A percentile compares a stretch with the other conserved stretches of the same genome.
Evolutionary conservation across 2,888 invertebrate genomes (phyloP).

Genomic region (Sepiola atlantica): DNA sequence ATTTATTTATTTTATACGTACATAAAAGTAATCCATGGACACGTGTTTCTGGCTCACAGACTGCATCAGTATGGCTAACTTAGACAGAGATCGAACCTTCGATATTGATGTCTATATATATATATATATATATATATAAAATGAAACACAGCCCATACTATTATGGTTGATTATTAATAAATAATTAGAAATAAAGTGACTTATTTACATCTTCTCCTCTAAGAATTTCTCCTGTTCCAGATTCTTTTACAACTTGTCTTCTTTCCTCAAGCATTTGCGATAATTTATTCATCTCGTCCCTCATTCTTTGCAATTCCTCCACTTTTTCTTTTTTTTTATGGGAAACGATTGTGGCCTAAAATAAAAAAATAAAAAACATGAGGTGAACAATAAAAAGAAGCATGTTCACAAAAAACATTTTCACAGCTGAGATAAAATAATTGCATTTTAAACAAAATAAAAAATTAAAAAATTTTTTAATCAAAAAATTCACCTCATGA

Average conservation of each 20-base stretch:
- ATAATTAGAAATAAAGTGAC: too few species aligned
- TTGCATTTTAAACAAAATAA: neutral
- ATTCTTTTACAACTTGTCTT: constrained; percentile 74
- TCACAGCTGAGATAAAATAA: neutral
- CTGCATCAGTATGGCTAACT: too few species aligned
- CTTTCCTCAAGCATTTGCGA: constrained; percentile 80
- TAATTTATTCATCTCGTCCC: constrained; percentile 79
- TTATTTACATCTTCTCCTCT: constrained; percentile 81
- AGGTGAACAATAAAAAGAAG: neutral
- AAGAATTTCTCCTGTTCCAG: constrained; percentile 81
- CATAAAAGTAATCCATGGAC: too few species aligned
- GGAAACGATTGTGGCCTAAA: constrained; percentile 82
- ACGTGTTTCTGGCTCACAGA: too few species aligned
- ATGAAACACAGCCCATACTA: too few species aligned
- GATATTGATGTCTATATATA: too few species aligned
- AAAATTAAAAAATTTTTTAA: too few species aligned
- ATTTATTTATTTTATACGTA: too few species aligned
- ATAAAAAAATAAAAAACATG: neutral
- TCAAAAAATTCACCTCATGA: too few species aligned
- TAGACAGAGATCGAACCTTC: too few species aligned
- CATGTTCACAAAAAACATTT: neutral
- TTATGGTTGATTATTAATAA: too few species aligned
- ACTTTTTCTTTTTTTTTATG: constrained; percentile 87
- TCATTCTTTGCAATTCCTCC: constrained; percentile 81
- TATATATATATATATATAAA: too few species aligned